phyloP scores from a whole-genome alignment of 2,113 vertebrate genomes.

The Oryzias woworae region DNA sequence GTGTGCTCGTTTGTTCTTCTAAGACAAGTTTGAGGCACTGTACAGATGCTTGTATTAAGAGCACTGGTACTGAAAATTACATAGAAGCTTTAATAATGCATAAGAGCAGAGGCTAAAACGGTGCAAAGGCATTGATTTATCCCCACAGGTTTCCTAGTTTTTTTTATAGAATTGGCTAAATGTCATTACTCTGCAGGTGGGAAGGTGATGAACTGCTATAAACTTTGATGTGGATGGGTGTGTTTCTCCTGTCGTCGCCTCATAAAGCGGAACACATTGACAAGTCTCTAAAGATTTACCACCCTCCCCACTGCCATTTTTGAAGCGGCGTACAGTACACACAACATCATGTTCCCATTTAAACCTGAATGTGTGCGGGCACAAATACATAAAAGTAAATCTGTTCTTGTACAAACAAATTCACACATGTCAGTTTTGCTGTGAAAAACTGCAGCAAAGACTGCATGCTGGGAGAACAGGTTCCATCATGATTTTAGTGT shows the following conservation, averaged over 20 bases:
- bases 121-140: conserved; percentile 77
- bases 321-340: conserved; percentile 35
- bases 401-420: neutral
- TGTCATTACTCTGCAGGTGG: conserved; percentile 80
- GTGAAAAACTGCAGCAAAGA: conserved; percentile 7
- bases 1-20: conserved; percentile 46
- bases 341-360: conserved; percentile 1
- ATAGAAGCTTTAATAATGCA: conserved; percentile 75
- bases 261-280: conserved; percentile 68
- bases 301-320: conserved; percentile 58
- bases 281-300: conserved; percentile 69
- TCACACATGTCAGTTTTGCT: neutral
- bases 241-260: conserved; percentile 70
- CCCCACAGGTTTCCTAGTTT: conserved; percentile 76
- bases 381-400: conserved; percentile 16
- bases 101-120: conserved; percentile 74
- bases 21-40: conserved; percentile 26
- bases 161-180: conserved; percentile 82
- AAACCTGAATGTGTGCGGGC: conserved; percentile 22
- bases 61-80: conserved; percentile 59
- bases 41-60: conserved; percentile 53
- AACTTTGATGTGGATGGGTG: conserved; percentile 77
- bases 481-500: conserved; percentile 14
- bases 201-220: conserved; percentile 80
- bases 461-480: conserved; percentile 9